These are phyloP conservation scores for Oreochromis tanganicae DNA, from an alignment of 2,113 vertebrate genomes.

Conservation along the genomic window DNA sequence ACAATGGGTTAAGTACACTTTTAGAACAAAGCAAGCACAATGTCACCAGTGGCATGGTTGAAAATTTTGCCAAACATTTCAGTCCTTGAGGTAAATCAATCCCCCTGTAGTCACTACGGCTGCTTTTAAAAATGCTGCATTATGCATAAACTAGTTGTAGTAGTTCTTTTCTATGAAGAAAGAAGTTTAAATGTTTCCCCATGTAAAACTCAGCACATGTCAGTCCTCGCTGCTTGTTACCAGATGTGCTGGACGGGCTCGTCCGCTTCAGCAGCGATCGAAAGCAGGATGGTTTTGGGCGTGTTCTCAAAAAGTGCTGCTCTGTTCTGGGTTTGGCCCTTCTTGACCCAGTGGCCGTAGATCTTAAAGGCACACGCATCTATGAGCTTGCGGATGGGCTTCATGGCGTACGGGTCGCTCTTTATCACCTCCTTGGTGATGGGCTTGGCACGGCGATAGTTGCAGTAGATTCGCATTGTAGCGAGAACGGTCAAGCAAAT, in stretches of 20 bases:
- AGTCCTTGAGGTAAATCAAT: not conserved
- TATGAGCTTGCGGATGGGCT: constrained; percentile 89
- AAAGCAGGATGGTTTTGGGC: constrained; percentile 87
- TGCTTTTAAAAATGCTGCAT: not conserved
- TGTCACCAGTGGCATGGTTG: not conserved
- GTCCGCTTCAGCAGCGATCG: constrained; percentile 72
- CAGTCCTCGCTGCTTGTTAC: constrained; percentile 22
- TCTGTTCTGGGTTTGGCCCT: constrained; percentile 94
- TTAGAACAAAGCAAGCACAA: not conserved
- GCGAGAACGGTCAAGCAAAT: constrained; percentile 90
- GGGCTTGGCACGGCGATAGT: constrained; percentile 84
- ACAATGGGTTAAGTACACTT: not conserved
- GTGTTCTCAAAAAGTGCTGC: constrained; percentile 97
- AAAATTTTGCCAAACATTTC: not conserved
- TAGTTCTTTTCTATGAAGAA: not conserved
- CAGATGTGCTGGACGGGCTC: constrained; percentile 47
- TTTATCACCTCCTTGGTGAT: constrained; percentile 86
- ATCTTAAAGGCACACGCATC: constrained; percentile 94
- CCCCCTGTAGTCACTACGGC: not conserved
- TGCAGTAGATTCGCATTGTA: constrained; percentile 89
- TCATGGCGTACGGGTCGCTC: constrained; percentile 88
- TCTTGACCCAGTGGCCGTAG: constrained; percentile 99
- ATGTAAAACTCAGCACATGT: not conserved
- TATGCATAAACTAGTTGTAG: not conserved
- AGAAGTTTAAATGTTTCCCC: not conserved